phyloP scores from a whole-genome alignment of 1,140 invertebrate species.

The Drosophila neocordata region DNA sequence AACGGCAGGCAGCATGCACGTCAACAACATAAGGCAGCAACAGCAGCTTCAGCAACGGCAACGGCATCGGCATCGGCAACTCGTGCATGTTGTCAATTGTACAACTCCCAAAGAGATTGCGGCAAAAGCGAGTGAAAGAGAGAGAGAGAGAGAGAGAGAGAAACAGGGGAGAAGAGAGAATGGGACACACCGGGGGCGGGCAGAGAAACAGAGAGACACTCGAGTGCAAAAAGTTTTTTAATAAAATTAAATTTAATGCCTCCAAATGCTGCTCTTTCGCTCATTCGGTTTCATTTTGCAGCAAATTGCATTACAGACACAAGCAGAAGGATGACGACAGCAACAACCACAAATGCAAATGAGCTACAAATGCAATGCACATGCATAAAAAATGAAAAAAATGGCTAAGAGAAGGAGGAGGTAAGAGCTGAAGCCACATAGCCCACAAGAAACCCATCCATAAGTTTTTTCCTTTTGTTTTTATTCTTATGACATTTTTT shows the following conservation, averaged over 20 bases:
- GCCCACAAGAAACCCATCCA: conserved; percentile 51
- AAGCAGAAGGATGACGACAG: conserved; percentile 33
- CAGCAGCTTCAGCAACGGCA: conserved; percentile 48
- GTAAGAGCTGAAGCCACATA: conserved; percentile 10
- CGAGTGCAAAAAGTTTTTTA: conserved; percentile 69
- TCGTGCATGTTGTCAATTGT: conserved; percentile 74
- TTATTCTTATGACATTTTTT: conserved; percentile 49
- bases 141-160: conserved; percentile 14
- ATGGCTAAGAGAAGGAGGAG: conserved; percentile 59
- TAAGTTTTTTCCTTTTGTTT: conserved; percentile 6
- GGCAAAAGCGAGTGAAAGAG: conserved; percentile 25
- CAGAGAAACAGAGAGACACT: conserved; percentile 14
- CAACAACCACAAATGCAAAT: conserved; percentile 71
- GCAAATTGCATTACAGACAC: conserved; percentile 74
- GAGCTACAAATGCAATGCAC: conserved; percentile 76
- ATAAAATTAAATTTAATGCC: conserved; percentile 79
- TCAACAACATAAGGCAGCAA: conserved; percentile 71
- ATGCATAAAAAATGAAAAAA: conserved; percentile 75
- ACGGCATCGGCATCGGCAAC: conserved; percentile 37
- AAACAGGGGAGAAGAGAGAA: conserved; percentile 10
- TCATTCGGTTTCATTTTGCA: conserved; percentile 66
- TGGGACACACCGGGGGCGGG: neutral
- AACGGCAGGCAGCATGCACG: conserved; percentile 62
- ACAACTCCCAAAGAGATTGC: conserved; percentile 65
- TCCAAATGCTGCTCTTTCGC: conserved; percentile 54